A percentile compares a stretch with the other conserved stretches of the same genome.
Evolutionary conservation across 1,140 invertebrate species (phyloP).

Genomic region (Acyrthosiphon pisum): DNA sequence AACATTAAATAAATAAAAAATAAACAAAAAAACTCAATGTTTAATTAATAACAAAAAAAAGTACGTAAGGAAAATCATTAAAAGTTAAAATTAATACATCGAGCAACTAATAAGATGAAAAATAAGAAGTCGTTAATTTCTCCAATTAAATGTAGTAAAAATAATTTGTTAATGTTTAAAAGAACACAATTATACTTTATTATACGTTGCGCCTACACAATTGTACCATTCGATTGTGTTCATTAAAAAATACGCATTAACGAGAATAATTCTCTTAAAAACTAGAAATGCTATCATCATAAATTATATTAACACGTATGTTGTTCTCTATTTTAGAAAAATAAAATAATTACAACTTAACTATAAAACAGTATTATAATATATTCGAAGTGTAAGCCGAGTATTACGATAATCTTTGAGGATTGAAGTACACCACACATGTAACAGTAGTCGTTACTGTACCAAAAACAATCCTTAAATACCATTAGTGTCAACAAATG

Average conservation of each 20-base stretch:
- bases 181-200: not conserved
- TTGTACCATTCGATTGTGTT: not conserved
- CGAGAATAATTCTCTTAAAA: not conserved
- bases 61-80: not conserved
- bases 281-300: not conserved
- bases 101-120: not conserved
- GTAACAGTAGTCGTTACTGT: too few relatives aligned
- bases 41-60: not conserved
- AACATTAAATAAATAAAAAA: not conserved
- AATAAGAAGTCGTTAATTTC: not conserved
- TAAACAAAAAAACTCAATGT: not conserved
- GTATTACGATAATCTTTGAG: too few relatives aligned
- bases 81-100: not conserved
- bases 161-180: not conserved
- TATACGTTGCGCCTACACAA: not conserved
- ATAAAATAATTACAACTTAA: not conserved
- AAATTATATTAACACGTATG: not conserved
- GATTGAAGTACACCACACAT: too few relatives aligned
- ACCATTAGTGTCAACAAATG: too few relatives aligned
- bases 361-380: not conserved
- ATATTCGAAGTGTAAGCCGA: not conserved
- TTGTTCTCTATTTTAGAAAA: not conserved
- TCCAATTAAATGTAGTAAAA: not conserved
- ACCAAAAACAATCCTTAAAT: too few relatives aligned
- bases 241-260: not conserved